Base-by-base conservation (phyloP, 1,140 invertebrate species). In the Homalodisca vitripennis region DNA sequence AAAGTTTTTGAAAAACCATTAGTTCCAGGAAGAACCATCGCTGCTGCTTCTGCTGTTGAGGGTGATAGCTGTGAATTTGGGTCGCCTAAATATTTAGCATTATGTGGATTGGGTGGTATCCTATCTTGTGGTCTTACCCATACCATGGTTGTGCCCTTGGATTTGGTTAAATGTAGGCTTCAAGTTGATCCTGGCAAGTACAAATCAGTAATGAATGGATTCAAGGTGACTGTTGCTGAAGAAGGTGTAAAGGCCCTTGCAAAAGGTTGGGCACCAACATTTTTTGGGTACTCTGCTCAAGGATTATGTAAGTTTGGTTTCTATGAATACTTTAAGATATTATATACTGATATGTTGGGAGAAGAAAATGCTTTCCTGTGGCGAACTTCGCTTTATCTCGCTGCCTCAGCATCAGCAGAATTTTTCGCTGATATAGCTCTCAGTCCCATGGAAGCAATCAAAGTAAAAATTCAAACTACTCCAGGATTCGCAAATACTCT, bases 211-310 rank as follows among this genome's bases (percentile, higher is more conserved):
- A 78, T 87, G 69, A 84, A 81, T 76, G 90, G 90, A 14, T 90
- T 92, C 78, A 84, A 81, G 68, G 78, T 86, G 60, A 89, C 89
- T 0, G 74, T 85, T 41, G 75, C 75, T 30, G 92, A 94, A 76
- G 91, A 90, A 71, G 92, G 92, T 3, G 34, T 83, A 0, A 75
- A 84, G 67, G 91, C 89, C 66, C 79, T 94, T 17, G 86, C 82
- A 2, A 88, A 88, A 76, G 92, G 92, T 71, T 94, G 92, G 92
- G 91, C 92, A 6, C 92, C 92, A 6, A 94, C 92, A 3, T 79
- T 87, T 20, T 84, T 93, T 74, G 92, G 92, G 17, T 94, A 94
- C 78, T 92, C 92, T 1, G 75, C 88, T 70, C 92, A 94, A 73
- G 86, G 86, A 30, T 72, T 83, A 6, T 83, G 81, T 67, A 89